Base-by-base conservation (phyloP, 2,888 invertebrate genomes). In the Exocentrus adspersus region DNA sequence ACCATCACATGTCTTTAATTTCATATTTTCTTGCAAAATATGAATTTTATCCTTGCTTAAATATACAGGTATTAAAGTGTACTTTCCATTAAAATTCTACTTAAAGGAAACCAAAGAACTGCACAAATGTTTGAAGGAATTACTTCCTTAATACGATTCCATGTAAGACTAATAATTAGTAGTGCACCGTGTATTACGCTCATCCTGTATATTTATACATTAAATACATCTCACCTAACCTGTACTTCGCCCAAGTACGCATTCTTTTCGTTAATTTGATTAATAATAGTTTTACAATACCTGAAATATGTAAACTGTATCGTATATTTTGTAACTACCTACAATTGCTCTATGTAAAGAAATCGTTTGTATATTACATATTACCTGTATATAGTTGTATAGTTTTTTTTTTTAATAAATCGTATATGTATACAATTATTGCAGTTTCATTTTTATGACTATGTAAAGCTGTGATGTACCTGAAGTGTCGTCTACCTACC, bases 11-110 rank as follows among this genome's bases (percentile, higher is more conserved):
- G 20, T 46, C 17, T 17, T 58, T 62, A 62, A 62, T 62, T 62
- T 62, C 62, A 62, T 62, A 62, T 62, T 62, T 62, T 58, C 52
- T 21, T 9, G 52, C 17, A 58, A 62, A 62, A 62, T 62, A 62
- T 62, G 62, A 62, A 62, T 62, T 62, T 62, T 62, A 52, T 57
- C 17, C 43, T 57, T 21, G 7, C 6, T 24, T 14, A 48, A 48
- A 48, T 51, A 37, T 51, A 32, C 51, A 51, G 51, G 51, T 16
- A 3, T 9, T 9, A 48, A 48, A 28, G 28, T 14, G 21, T 24
- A 14, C 24, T 24, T 24, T 24, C 21, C 24, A 10, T 7, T 28
- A 48, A 19, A 54, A 24, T 24, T 54, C 43, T 24, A 21, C 43
- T 54, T 54, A 54, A 43, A 43, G n/a, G 16, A 54, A 43, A 43